Conservation (phyloP, 2,888 invertebrate species). For the Fabriciana adippe region DNA sequence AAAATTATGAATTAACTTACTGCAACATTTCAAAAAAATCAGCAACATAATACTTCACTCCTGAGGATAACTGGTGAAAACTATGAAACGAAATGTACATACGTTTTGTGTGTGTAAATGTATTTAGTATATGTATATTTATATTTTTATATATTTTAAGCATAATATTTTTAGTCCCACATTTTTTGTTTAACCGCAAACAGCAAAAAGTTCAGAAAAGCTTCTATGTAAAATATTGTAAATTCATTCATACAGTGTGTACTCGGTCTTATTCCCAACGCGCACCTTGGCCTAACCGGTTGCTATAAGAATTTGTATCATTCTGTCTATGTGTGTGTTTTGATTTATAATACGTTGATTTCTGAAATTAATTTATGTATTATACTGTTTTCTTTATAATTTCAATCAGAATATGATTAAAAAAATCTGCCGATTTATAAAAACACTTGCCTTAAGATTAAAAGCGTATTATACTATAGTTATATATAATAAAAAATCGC, state of each 20-base stretch:
- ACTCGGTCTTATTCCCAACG: slow-evolving; percentile 46
- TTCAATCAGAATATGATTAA: too few relatives aligned
- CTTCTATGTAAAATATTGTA: not conserved
- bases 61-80: too few relatives aligned
- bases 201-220: not conserved
- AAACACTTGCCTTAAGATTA: not conserved
- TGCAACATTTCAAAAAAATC: too few relatives aligned
- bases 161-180: not conserved
- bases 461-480: too few relatives aligned
- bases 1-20: too few relatives aligned
- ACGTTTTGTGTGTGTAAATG: not conserved
- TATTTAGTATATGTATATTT: too few relatives aligned
- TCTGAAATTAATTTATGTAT: slow-evolving; percentile 36
- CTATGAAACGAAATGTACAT: not conserved
- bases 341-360: slow-evolving; percentile 59
- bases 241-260: slow-evolving; percentile 17
- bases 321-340: slow-evolving; percentile 49
- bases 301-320: slow-evolving; percentile 41
- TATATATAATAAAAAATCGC: too few relatives aligned
- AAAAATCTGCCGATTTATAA: not conserved
- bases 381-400: not conserved
- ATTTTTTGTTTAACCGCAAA: not conserved
- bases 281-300: slow-evolving; percentile 61
- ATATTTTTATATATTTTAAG: too few relatives aligned
- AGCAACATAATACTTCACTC: too few relatives aligned